Percentiles rank a stretch among this genome's conserved stretches.
phyloP scores from a whole-genome alignment of 2,113 vertebrate genomes.

The Mystacornis crossleyi region DNA sequence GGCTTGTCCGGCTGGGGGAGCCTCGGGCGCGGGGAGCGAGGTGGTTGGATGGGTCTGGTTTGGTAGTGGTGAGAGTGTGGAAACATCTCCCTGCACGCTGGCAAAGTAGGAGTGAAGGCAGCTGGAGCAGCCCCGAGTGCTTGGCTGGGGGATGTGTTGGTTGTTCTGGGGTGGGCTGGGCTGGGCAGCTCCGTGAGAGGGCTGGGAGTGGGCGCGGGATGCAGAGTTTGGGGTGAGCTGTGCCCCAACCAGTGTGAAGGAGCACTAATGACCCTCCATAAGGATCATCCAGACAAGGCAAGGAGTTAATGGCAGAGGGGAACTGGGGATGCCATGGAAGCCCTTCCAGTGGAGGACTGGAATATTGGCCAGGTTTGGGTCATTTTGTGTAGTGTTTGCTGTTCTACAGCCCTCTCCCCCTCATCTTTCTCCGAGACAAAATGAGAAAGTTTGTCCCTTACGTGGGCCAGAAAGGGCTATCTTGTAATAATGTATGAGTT shows the following conservation, averaged over 20 bases:
- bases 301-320: neutral
- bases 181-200: fast-evolving
- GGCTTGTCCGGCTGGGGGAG: neutral
- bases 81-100: neutral
- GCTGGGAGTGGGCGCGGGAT: neutral
- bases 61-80: neutral
- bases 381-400: neutral
- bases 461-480: neutral
- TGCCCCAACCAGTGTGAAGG: neutral
- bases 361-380: neutral
- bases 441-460: neutral
- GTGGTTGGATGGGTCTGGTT: neutral
- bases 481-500: neutral
- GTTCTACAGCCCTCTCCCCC: neutral
- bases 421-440: neutral
- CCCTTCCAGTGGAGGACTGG: fast-evolving
- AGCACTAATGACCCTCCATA: fast-evolving
- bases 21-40: neutral
- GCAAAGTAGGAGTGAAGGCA: neutral
- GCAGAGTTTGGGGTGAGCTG: neutral
- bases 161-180: neutral
- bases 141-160: neutral
- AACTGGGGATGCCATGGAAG: neutral
- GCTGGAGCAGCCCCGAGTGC: neutral
- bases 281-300: neutral